Evolutionary conservation across 2,888 invertebrate genomes (phyloP).

Genomic region (Cosmorhoe ocellata): DNA sequence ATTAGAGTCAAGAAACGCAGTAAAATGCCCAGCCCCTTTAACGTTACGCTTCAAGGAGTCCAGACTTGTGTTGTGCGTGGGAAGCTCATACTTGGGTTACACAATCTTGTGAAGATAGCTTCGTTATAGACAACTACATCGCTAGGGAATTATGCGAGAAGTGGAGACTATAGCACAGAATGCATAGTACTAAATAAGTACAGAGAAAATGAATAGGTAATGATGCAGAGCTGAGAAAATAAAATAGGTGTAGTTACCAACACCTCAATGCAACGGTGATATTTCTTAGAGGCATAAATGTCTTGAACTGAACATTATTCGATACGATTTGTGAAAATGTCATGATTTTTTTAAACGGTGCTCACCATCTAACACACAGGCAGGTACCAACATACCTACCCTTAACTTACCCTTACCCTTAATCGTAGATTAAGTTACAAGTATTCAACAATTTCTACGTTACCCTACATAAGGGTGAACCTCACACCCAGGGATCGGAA

Average conservation of each 20-base stretch:
- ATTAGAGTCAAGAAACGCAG: constrained; percentile 64
- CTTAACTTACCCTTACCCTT: too few relatives aligned
- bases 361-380: too few relatives aligned
- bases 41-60: constrained; percentile 70
- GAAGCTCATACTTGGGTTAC: constrained; percentile 79
- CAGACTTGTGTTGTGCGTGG: constrained; percentile 70
- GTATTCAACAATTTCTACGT: too few relatives aligned
- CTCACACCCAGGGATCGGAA: too few relatives aligned
- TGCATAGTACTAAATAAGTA: too few relatives aligned
- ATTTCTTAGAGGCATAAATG: background rate
- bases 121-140: constrained; percentile 50
- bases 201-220: constrained; percentile 26
- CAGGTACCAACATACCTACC: too few relatives aligned
- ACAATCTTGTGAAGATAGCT: constrained; percentile 72
- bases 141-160: constrained; percentile 33
- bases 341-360: too few relatives aligned
- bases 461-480: too few relatives aligned
- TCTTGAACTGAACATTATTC: too few relatives aligned
- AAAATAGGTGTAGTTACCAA: constrained; percentile 16
- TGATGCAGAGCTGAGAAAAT: constrained; percentile 14
- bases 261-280: constrained; percentile 8
- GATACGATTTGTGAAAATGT: too few relatives aligned
- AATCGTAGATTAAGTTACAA: too few relatives aligned
- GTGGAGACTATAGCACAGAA: constrained; percentile 23
- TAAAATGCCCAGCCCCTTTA: constrained; percentile 74